Evolutionary conservation across 2,888 invertebrate genomes (phyloP), one percentile per base, ranked within the genome.

Genomic region (Harpalus rufipes): DNA sequence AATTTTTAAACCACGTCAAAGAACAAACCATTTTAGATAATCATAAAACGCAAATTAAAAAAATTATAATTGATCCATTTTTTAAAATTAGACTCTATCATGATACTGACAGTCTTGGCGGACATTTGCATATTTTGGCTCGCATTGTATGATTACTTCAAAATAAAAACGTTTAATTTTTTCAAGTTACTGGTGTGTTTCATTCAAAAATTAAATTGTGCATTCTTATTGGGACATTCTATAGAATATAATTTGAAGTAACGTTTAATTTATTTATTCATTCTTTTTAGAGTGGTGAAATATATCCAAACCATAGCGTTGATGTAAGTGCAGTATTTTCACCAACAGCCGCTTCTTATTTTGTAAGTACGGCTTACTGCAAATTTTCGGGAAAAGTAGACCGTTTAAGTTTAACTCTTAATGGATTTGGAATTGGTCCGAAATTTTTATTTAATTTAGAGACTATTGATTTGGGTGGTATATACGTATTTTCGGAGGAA

Each of bases 401-500:
- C 14, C 92, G 94, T 84, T 89, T 93, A 68, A 91, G 92, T 0
- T 87, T 94, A 44, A 91, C 90, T 87, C 88, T 94, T 86, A 88
- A 90, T 25, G 95, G 94, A 2, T 90, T 89, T 8, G 93, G 94
- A 18, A 88, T 93, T 78, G 94, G 95, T 5, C 94, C 95, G 1
- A 87, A 90, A 1, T 92, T 95, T 82, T 89, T 90, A 68, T 89
- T 94, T 12, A 94, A 93, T 87, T 88, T 94, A 14, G 92, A 93
- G 86, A 92, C 92, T 1, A 89, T 94, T 12, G 92, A 94, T 85
- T 92, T 93, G 88, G 92, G 92, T 86, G 90, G 92, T 83, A 92
- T 94, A 63, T 94, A 93, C 86, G 91, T 94, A 32, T 93, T 92
- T 86, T 93, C 93, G 16, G 89, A 90, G 18, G 94, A 94, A 88